Percentiles rank a stretch among this genome's conserved stretches.
Conservation (phyloP, 2,888 invertebrate genomes). For the Epirrhoe tristata region DNA sequence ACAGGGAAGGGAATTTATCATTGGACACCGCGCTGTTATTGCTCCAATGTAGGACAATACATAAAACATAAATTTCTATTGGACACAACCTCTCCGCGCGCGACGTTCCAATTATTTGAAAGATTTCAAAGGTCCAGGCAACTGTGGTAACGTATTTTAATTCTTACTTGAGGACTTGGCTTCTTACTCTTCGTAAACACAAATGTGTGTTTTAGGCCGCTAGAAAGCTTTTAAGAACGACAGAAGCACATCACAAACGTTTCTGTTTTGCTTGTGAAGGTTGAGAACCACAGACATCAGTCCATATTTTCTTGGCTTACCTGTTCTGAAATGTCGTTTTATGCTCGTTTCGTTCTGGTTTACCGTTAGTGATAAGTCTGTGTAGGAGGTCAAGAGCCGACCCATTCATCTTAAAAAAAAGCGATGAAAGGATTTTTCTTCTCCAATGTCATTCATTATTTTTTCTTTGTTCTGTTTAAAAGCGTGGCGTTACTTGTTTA, state of each 20-base stretch:
- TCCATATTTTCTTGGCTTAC: conserved; percentile 19
- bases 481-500: too few relatives aligned
- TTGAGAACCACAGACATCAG: conserved; percentile 16
- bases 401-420: too few relatives aligned
- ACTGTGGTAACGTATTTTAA: neutral
- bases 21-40: neutral
- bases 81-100: neutral
- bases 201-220: too few relatives aligned
- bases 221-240: too few relatives aligned
- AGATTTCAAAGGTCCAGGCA: neutral
- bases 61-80: too few relatives aligned
- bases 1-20: neutral
- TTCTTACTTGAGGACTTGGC: too few relatives aligned
- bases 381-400: too few relatives aligned
- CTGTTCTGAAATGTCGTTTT: conserved; percentile 16
- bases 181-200: too few relatives aligned
- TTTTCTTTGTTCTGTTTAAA: conserved; percentile 2
- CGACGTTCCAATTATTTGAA: too few relatives aligned
- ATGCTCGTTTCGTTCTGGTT: conserved; percentile 25
- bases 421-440: conserved; percentile 9
- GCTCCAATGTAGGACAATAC: neutral
- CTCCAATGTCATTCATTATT: conserved; percentile 12
- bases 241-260: too few relatives aligned
- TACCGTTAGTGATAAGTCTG: conserved; percentile 16
- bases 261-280: neutral